A percentile compares a stretch with the other conserved stretches of the same genome.
Evolutionary conservation across 1,140 invertebrate species (phyloP).

Genomic region (Chrysomallon squamiferum): DNA sequence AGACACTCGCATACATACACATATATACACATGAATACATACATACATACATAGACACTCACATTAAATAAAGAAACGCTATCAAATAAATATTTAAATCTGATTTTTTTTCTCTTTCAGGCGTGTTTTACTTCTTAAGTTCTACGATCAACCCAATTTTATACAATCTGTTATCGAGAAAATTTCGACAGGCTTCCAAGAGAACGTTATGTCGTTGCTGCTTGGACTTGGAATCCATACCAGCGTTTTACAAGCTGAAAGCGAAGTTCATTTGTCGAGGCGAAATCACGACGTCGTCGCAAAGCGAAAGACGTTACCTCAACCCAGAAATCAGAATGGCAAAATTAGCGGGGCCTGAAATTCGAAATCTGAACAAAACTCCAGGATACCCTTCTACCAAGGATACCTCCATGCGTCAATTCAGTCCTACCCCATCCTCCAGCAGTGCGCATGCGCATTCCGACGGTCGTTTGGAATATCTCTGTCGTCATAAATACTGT

Average conservation of each 20-base stretch:
- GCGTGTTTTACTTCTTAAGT: constrained; percentile 68
- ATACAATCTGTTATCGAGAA: constrained; percentile 69
- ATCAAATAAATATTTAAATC: not conserved
- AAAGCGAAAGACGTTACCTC: constrained; percentile 1
- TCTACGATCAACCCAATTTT: constrained; percentile 70
- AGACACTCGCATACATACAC: too few species aligned
- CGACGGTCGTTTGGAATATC: constrained; percentile 24
- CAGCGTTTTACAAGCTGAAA: constrained; percentile 29
- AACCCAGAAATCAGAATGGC: constrained; percentile 14
- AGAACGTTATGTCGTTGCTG: constrained; percentile 39
- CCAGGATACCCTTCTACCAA: constrained; percentile 28
- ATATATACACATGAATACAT: too few species aligned
- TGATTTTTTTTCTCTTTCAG: constrained; percentile 23
- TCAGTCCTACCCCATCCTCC: not conserved
- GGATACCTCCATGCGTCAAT: constrained; percentile 11
- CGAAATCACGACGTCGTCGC: not conserved
- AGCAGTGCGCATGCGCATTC: constrained; percentile 30
- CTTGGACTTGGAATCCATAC: constrained; percentile 19
- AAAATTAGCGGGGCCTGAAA: constrained; percentile 8
- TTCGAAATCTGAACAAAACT: not conserved
- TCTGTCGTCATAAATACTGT: constrained; percentile 31
- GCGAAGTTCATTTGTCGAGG: constrained; percentile 21
- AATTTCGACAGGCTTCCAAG: constrained; percentile 68
- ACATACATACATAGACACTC: too few species aligned
- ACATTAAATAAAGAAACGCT: too few species aligned